Base-by-base conservation (phyloP, 2,113 vertebrate species). In the Phoenicopterus ruber region DNA sequence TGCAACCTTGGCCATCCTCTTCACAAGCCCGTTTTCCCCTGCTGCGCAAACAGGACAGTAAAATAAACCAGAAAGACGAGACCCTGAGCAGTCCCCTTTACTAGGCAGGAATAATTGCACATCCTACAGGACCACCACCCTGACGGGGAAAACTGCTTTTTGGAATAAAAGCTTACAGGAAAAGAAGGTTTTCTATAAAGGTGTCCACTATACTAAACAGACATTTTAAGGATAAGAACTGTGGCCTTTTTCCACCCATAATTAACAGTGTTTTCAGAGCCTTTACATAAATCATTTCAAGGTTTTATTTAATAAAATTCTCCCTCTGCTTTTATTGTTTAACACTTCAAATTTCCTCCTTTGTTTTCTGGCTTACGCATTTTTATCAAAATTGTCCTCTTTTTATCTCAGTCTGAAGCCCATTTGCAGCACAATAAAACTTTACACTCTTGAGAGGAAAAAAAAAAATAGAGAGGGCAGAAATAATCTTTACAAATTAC, bases 401-500 rank as follows among this genome's bases (percentile, higher is more conserved):
- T 58, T 86, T 83, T 69, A 31, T 54, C 79, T 66, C 88, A 54
- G 78, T 10, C 91, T 93, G 92, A 58, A 88, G 82, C 49, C 82
- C n/a, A 88, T 90, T 92, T 88, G 62, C 72, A 76, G 66, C 55
- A 32, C 47, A 70, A 66, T n/a, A 55, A 88, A 79, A 91, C n/a
- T 49, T 65, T 17, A 22, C 28, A 32, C 28, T 34, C 62, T 47
- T 1, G 0, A 74, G 70, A 80, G 34, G 54, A 69, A 31, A 59
- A 55, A 81, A 58, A 65, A 65, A 59, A 36, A 63, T 12, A 28
- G 19, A 25, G 24, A 47, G 49, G 57, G 66, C 58, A 84, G 67
- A 86, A 90, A 88, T 42, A 93, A 69, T 57, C 82, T 93, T 90
- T 72, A 70, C 79, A 91, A 95, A 95, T 63, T 17, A 31, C 69